phyloP scores from a whole-genome alignment of 2,797 vertebrate genomes.

The Spea hammondii region DNA sequence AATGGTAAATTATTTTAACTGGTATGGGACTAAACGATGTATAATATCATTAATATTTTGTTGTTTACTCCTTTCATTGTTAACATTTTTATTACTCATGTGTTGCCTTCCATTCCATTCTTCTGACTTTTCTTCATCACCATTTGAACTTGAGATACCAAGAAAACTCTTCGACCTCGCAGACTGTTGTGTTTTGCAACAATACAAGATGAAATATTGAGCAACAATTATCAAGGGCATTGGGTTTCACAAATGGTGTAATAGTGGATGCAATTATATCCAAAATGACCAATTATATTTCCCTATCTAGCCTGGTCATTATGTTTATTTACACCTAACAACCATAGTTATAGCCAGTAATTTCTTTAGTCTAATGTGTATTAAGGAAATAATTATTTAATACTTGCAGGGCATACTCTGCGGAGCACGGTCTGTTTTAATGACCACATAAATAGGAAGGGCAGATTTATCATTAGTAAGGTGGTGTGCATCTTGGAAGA shows the following conservation, averaged over 20 bases:
- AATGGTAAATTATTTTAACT: no score
- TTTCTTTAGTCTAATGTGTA: constrained; percentile 47
- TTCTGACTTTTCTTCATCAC: constrained; percentile 1
- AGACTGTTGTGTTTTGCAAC: constrained; percentile 19
- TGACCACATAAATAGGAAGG: constrained; percentile 49
- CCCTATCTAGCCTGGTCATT: constrained; percentile 43
- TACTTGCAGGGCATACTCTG: constrained; percentile 40
- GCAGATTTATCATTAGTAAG: constrained; percentile 49
- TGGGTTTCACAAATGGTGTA: constrained; percentile 50
- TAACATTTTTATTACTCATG: no score
- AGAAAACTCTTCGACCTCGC: constrained; percentile 22
- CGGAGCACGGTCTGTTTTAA: constrained; percentile 42
- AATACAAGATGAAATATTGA: constrained; percentile 46
- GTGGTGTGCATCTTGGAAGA: constrained; percentile 16
- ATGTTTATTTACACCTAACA: constrained; percentile 52
- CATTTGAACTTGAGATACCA: constrained; percentile 26
- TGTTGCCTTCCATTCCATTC: not conserved
- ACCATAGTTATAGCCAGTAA: constrained; percentile 47
- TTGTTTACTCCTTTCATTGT: no score
- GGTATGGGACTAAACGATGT: no score
- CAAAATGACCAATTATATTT: constrained; percentile 53
- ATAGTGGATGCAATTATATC: constrained; percentile 51
- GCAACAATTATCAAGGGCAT: constrained; percentile 44
- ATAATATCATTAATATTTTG: no score
- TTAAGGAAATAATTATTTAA: constrained; percentile 44